Conservation (phyloP, 2,113 vertebrate species). For the Chaenocephalus aceratus region DNA sequence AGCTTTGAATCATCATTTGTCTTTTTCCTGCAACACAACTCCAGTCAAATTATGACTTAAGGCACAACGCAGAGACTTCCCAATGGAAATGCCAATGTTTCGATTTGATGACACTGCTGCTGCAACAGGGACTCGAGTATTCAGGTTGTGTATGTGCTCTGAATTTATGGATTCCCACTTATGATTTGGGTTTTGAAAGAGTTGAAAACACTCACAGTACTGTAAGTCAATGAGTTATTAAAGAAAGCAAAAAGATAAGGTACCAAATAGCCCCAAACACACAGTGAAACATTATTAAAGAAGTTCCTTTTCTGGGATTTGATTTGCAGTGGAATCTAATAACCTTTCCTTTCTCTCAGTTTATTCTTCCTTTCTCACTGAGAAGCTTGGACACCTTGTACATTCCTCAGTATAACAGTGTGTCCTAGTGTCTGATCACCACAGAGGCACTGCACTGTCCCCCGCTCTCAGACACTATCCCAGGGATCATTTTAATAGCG, state of each 20-base stretch:
- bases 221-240: conserved; percentile 4
- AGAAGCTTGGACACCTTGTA: conserved; percentile 40
- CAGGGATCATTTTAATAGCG: conserved; percentile 43
- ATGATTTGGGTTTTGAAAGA: conserved; percentile 26
- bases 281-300: conserved; percentile 38
- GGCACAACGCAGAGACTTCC: background rate
- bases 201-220: background rate
- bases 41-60: conserved; percentile 31
- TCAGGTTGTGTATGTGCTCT: background rate
- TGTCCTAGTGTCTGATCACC: conserved; percentile 31
- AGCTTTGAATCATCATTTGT: conserved; percentile 24
- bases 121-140: background rate
- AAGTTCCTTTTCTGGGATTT: conserved; percentile 33
- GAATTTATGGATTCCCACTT: background rate
- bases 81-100: conserved; percentile 16
- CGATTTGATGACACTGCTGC: background rate
- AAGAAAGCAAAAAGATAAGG: conserved; percentile 11
- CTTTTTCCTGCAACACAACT: conserved; percentile 15
- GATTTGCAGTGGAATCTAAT: conserved; percentile 50
- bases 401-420: conserved; percentile 12
- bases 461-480: conserved; percentile 19
- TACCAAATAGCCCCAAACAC: conserved; percentile 7
- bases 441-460: background rate
- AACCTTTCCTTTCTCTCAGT: conserved; percentile 17
- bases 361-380: conserved; percentile 36